Evolutionary conservation across 2,113 vertebrate species (phyloP), one percentile per base, ranked within the genome.

Genomic region (Mionectes macconnelli): DNA sequence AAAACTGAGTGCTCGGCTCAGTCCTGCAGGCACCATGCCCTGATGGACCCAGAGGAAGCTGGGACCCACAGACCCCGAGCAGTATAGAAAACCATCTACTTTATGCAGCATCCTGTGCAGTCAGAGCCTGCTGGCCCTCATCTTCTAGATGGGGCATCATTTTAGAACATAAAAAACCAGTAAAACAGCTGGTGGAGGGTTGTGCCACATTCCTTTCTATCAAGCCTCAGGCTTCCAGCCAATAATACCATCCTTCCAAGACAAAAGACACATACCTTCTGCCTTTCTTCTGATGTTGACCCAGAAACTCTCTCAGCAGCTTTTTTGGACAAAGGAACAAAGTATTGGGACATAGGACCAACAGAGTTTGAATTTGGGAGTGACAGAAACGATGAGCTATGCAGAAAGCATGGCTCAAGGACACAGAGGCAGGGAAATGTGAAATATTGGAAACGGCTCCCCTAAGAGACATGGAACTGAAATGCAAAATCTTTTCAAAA

Each of bases 401-500:
- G 40, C 40, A 86, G 63, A 88, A 94, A 63, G 59, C 13, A 13
- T 15, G 44, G 69, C 89, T 91, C 84, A 81, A 0, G 31, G 70
- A 90, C 62, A 59, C 21, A 53, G 42, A 70, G 53, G 55, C 9
- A 73, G 62, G 44, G 79, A 82, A 56, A 70, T n/a, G 47, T 14
- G 93, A 85, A 93, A 55, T 53, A 66, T 3, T 91, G 68, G 81
- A 93, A 96, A 53, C 4, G 0, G 28, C 62, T 96, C 67, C 89
- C 50, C 4, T 68, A 93, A 93, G 63, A 76, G 74, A 72, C 31
- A 19, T 20, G 69, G 77, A 89, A 83, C 66, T 77, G 80, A 92
- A 94, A 89, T 60, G n/a, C 69, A 85, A 74, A 79, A 87, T 84
- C 84, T 83, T 87, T 91, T 79, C 74, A 89, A 82, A 84, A 93